Evolutionary conservation across 2,113 vertebrate genomes (phyloP).

Genomic region (Phyllostomus hastatus): DNA sequence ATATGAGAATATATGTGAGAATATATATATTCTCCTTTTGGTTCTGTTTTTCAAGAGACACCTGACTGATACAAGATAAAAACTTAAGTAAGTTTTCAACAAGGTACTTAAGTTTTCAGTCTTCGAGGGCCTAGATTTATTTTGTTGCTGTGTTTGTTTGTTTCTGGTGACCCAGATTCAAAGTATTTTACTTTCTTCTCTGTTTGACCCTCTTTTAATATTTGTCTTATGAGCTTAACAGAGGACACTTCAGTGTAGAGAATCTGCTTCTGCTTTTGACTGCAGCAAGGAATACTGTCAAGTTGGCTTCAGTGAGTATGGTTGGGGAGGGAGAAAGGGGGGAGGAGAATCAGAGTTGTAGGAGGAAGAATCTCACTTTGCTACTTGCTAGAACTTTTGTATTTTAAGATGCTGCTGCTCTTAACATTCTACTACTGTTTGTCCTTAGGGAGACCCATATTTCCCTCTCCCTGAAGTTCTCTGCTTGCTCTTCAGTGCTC

Average conservation of each 20-base stretch:
- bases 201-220: not conserved
- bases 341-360: not conserved
- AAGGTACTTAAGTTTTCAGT: not conserved
- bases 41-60: not conserved
- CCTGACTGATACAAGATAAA: not conserved
- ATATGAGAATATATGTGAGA: too few species aligned
- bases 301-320: not conserved
- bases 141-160: not conserved
- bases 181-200: not conserved
- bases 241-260: not conserved
- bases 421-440: not conserved
- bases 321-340: not conserved
- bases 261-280: not conserved
- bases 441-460: fast-evolving
- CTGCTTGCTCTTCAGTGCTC: not conserved
- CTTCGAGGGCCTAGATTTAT: not conserved
- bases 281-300: not conserved
- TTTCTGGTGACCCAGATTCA: not conserved
- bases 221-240: not conserved
- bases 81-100: not conserved
- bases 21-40: not conserved
- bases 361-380: not conserved
- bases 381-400: not conserved
- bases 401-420: not conserved
- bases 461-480: not conserved